phyloP scores from a whole-genome alignment of 2,888 invertebrate species.

The Chelonus formosanus region DNA sequence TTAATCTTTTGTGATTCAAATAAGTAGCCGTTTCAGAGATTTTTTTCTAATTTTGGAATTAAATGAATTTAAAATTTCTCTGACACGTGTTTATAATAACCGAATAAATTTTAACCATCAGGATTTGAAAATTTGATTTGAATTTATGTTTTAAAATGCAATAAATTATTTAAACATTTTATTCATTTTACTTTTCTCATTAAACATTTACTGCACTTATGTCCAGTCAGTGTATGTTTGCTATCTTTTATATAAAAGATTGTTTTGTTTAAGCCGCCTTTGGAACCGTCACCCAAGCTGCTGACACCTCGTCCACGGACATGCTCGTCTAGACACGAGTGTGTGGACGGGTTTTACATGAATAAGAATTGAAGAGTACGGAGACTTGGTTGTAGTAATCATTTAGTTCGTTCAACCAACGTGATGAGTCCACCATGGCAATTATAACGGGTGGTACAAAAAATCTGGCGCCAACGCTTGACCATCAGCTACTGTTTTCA shows the following conservation, averaged over 20 bases:
- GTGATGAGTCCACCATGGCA: constrained; percentile 47
- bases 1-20: constrained; percentile 26
- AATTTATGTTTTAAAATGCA: no score
- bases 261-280: constrained; percentile 45
- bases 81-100: constrained; percentile 1
- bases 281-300: constrained; percentile 38
- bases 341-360: constrained; percentile 7
- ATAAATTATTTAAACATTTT: no score
- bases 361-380: constrained; percentile 1
- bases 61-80: constrained; percentile 4
- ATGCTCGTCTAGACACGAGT: neutral
- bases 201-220: neutral
- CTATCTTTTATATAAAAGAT: constrained; percentile 1
- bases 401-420: constrained; percentile 1
- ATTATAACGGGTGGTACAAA: constrained; percentile 53
- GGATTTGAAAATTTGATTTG: no score
- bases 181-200: no score
- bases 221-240: neutral
- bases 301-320: constrained; percentile 22
- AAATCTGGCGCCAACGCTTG: constrained; percentile 43
- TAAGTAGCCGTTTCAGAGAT: constrained; percentile 15
- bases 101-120: no score
- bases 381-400: neutral
- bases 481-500: constrained; percentile 29
- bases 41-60: constrained; percentile 2